Percentiles rank a stretch among this genome's conserved stretches.
These are phyloP conservation scores for Harpalus rubripes DNA, from an alignment of 2,888 invertebrate genomes.

Conservation along the genomic window DNA sequence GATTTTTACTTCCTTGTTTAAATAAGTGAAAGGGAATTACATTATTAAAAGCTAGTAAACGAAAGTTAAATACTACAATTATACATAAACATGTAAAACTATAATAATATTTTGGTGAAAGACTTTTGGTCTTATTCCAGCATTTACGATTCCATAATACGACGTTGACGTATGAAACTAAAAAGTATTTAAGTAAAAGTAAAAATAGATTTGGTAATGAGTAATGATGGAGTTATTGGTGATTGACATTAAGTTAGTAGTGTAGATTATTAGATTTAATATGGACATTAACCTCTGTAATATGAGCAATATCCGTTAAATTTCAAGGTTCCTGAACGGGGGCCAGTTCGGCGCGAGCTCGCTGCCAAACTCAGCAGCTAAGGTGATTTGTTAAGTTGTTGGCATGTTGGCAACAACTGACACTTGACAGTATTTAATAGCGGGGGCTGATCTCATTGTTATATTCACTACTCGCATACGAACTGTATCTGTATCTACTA, in stretches of 20 bases:
- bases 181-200: not conserved
- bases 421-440: slow-evolving; percentile 65
- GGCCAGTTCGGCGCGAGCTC: slow-evolving; percentile 52
- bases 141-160: no score
- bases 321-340: slow-evolving; percentile 60
- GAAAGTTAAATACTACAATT: no score
- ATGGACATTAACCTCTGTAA: slow-evolving; percentile 67
- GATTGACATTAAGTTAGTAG: slow-evolving; percentile 31
- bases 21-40: no score
- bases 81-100: no score
- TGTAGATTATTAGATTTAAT: slow-evolving; percentile 55
- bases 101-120: no score
- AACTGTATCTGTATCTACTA: not conserved
- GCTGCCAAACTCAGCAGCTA: slow-evolving; percentile 64
- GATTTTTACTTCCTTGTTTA: no score
- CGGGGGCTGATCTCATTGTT: slow-evolving; percentile 67
- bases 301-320: slow-evolving; percentile 63
- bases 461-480: slow-evolving; percentile 32
- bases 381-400: slow-evolving; percentile 65
- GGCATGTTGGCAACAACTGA: slow-evolving; percentile 64
- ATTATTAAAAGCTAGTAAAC: no score
- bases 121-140: no score
- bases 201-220: not conserved
- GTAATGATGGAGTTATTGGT: not conserved
- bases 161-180: no score